A percentile compares a stretch with the other conserved stretches of the same genome.
These are phyloP conservation scores for Geophilus truncorum DNA, from an alignment of 2,888 invertebrate genomes.

Conservation along the genomic window DNA sequence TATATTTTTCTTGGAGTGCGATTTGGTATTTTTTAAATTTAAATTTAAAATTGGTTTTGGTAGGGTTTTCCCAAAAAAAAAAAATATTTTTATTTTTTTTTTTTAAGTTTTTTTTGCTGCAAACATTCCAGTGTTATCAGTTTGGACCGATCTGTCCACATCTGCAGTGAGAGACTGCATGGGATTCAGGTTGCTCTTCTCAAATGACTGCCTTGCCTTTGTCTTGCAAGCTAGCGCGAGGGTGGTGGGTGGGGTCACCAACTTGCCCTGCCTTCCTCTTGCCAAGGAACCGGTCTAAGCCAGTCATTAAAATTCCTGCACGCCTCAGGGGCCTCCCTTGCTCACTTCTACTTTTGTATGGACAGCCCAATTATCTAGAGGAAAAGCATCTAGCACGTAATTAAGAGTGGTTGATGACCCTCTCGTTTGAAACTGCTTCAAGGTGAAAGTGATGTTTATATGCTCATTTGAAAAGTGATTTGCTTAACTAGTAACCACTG, in stretches of 20 bases:
- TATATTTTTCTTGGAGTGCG: too few species aligned
- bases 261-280: constrained; percentile 7
- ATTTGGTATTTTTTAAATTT: too few species aligned
- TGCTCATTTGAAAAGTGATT: background rate
- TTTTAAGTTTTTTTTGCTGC: background rate
- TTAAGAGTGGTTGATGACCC: constrained; percentile 12
- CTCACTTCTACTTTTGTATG: constrained; percentile 14
- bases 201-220: constrained; percentile 5
- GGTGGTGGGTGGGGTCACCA: constrained; percentile 20
- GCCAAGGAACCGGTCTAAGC: constrained; percentile 5
- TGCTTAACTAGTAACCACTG: background rate
- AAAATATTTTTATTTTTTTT: background rate
- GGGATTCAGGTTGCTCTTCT: constrained; percentile 20
- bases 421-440: background rate
- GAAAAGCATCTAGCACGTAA: constrained; percentile 12
- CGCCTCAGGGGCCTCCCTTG: constrained; percentile 7
- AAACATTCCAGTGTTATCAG: constrained; percentile 5
- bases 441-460: background rate
- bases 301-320: constrained; percentile 16
- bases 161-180: constrained; percentile 16
- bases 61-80: too few species aligned
- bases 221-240: background rate
- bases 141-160: background rate
- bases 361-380: constrained; percentile 13
- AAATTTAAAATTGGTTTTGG: too few species aligned